Percentiles rank a stretch among this genome's conserved stretches.
phyloP scores from a whole-genome alignment of 2,797 vertebrate species.

The Gastrophryne carolinensis region DNA sequence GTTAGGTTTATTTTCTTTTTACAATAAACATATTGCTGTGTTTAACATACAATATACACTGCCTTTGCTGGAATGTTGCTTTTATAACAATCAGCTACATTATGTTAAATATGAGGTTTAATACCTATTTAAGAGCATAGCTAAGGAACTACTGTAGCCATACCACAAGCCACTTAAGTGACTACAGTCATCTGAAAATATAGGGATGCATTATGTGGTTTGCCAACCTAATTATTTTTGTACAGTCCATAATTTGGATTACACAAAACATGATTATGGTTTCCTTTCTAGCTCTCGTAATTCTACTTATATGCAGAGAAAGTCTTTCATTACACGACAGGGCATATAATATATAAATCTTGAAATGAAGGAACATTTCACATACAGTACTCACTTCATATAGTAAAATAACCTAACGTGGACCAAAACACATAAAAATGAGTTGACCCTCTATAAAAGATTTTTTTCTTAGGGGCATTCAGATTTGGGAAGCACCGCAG shows the following conservation, averaged over 20 bases:
- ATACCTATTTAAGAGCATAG: not conserved
- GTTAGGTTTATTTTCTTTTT: too few species aligned
- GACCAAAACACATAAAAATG: too few species aligned
- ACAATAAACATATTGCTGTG: too few species aligned
- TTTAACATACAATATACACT: too few species aligned
- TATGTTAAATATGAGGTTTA: not conserved
- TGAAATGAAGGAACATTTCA: not conserved
- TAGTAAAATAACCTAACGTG: too few species aligned
- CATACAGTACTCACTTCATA: not conserved
- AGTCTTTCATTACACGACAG: not conserved
- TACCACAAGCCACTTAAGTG: not conserved
- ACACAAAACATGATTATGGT: constrained; percentile 18
- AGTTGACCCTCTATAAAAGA: too few species aligned
- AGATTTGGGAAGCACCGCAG: too few species aligned
- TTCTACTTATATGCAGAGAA: not conserved
- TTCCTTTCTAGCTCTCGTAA: not conserved
- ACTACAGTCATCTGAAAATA: not conserved
- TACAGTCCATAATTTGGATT: constrained; percentile 8
- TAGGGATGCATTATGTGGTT: constrained; percentile 9
- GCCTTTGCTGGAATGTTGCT: too few species aligned
- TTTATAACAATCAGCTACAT: too few species aligned
- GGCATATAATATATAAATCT: not conserved
- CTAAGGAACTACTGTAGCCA: not conserved
- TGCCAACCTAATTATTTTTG: constrained; percentile 6
- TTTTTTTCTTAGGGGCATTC: too few species aligned